Conservation (phyloP, 2,888 invertebrate genomes). For the Cataglyphis altisquamis region DNA sequence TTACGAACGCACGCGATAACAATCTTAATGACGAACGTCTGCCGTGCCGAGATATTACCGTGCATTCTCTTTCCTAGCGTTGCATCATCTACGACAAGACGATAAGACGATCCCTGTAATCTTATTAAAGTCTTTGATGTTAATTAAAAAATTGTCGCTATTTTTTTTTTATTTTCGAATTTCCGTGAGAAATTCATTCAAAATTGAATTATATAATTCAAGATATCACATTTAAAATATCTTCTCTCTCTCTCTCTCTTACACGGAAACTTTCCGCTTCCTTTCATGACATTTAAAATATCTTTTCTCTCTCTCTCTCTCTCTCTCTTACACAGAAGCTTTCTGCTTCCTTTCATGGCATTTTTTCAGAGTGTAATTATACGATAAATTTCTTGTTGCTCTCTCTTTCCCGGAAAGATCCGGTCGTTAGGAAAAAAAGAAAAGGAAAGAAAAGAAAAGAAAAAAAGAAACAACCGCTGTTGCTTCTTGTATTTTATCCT, state of each 20-base stretch:
- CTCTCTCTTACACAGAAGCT: not conserved
- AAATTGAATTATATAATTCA: conserved; percentile 4
- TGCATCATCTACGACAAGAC: not conserved
- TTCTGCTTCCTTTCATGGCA: not conserved
- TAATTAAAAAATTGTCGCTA: not conserved
- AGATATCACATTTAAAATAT: not conserved
- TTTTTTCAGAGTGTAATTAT: conserved; percentile 21
- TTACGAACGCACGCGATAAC: conserved; percentile 30
- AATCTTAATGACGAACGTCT: conserved; percentile 45
- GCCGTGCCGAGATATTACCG: not conserved
- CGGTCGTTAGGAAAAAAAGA: conserved; percentile 22
- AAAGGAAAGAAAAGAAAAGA: not conserved
- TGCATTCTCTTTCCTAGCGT: not conserved
- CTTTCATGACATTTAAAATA: not conserved
- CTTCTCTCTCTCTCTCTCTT: not conserved
- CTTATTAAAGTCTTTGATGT: not conserved
- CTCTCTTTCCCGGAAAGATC: not conserved
- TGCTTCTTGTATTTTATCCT: conserved; percentile 44
- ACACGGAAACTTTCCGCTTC: not conserved
- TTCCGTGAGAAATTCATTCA: not conserved
- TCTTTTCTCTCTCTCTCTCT: not conserved
- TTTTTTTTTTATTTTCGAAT: not conserved
- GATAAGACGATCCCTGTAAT: not conserved
- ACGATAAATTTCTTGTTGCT: conserved; percentile 47
- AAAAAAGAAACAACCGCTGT: conserved; percentile 39